phyloP scores from a whole-genome alignment of 2,113 vertebrate genomes.

The Etheostoma spectabile region DNA sequence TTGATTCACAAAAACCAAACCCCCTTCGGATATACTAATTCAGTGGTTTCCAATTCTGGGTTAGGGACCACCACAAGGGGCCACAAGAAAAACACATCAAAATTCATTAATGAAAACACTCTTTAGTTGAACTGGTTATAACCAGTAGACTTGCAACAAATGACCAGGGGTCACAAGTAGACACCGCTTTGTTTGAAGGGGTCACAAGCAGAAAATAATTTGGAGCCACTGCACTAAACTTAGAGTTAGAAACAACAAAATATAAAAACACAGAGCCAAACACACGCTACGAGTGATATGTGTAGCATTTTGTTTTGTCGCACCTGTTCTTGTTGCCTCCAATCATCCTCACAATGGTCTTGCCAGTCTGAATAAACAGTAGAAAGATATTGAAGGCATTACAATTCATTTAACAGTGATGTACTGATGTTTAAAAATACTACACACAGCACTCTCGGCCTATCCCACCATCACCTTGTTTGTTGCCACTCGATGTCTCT shows the following conservation, averaged over 20 bases:
- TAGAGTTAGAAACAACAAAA: constrained; percentile 1
- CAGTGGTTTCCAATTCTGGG: background rate
- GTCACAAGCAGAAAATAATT: background rate
- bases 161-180: background rate
- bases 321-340: background rate
- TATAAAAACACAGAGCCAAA: constrained; percentile 10
- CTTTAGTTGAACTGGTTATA: background rate
- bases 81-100: background rate
- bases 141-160: background rate
- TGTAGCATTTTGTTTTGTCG: constrained; percentile 2
- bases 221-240: background rate
- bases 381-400: background rate
- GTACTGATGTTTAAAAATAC: constrained; percentile 3
- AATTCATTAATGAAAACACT: background rate
- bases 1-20: background rate
- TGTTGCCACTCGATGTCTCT: constrained; percentile 72
- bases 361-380: background rate
- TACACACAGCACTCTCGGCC: background rate
- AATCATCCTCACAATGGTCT: background rate
- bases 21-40: background rate
- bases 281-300: background rate
- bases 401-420: background rate
- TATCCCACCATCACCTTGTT: constrained; percentile 72
- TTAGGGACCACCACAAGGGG: background rate
- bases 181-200: no score